Evolutionary conservation across 2,113 vertebrate genomes (phyloP).

Genomic region (Pseudolaguvia tuberculata): DNA sequence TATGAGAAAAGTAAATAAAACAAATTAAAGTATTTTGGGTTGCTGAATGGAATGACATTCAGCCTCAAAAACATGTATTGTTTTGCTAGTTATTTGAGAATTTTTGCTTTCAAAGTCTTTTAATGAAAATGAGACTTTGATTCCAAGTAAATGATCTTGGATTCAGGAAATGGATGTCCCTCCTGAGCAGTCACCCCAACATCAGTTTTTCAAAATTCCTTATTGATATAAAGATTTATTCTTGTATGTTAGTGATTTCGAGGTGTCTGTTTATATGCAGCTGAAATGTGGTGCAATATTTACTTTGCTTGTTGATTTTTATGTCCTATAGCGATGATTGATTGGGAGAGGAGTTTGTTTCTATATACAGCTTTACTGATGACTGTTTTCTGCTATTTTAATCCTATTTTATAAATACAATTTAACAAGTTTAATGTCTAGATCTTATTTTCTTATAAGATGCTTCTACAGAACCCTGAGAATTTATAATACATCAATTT

Average conservation of each 20-base stretch:
- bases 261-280: constrained; percentile 59
- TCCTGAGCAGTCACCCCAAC: constrained; percentile 42
- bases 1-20: constrained; percentile 18
- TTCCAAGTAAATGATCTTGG: constrained; percentile 48
- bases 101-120: constrained; percentile 40
- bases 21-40: constrained; percentile 27
- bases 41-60: constrained; percentile 26
- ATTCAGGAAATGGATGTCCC: constrained; percentile 50
- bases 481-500: constrained; percentile 38
- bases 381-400: constrained; percentile 53
- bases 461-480: constrained; percentile 52
- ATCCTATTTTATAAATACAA: constrained; percentile 56
- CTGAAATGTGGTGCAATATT: constrained; percentile 68
- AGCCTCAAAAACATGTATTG: constrained; percentile 44
- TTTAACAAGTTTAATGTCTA: constrained; percentile 42
- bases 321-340: constrained; percentile 45
- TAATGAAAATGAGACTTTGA: constrained; percentile 26
- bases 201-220: constrained; percentile 55
- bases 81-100: constrained; percentile 23
- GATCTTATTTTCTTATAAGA: constrained; percentile 33
- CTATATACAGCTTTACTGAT: constrained; percentile 53
- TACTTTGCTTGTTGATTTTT: constrained; percentile 59
- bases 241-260: constrained; percentile 57
- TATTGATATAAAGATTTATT: constrained; percentile 63
- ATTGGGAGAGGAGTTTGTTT: constrained; percentile 36